A percentile compares a stretch with the other conserved stretches of the same genome.
phyloP scores from a whole-genome alignment of 2,888 invertebrate genomes.

The Thymelicus acteon region DNA sequence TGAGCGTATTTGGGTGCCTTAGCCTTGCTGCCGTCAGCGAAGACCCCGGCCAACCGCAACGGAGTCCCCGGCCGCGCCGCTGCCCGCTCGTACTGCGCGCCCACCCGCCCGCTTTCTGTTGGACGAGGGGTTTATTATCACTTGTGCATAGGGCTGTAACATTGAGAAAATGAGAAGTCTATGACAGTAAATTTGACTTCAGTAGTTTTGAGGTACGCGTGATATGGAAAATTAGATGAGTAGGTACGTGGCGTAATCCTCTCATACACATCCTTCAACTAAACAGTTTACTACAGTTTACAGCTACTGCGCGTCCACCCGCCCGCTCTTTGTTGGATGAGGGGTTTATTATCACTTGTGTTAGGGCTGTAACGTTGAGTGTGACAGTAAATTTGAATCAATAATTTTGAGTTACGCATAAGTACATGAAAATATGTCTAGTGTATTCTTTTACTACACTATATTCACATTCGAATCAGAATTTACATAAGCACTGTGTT shows the following conservation, averaged over 20 bases:
- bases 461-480: no score
- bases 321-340: constrained; percentile 61
- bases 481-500: no score
- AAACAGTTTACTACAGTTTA: no score
- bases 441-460: no score
- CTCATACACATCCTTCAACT: no score
- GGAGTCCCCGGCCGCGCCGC: constrained; percentile 89
- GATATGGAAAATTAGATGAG: background rate
- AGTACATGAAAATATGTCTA: no score
- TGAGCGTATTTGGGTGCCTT: constrained; percentile 88
- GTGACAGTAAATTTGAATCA: background rate
- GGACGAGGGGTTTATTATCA: constrained; percentile 15
- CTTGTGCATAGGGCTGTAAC: background rate
- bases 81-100: constrained; percentile 87
- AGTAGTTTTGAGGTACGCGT: background rate
- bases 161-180: background rate
- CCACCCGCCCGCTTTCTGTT: constrained; percentile 69
- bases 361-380: background rate
- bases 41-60: constrained; percentile 89
- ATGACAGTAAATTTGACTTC: background rate
- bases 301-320: constrained; percentile 83
- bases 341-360: constrained; percentile 1
- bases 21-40: constrained; percentile 87
- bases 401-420: no score
- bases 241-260: no score